Conservation (phyloP, 2,888 invertebrate species). For the Peribatodes rhomboidaria region DNA sequence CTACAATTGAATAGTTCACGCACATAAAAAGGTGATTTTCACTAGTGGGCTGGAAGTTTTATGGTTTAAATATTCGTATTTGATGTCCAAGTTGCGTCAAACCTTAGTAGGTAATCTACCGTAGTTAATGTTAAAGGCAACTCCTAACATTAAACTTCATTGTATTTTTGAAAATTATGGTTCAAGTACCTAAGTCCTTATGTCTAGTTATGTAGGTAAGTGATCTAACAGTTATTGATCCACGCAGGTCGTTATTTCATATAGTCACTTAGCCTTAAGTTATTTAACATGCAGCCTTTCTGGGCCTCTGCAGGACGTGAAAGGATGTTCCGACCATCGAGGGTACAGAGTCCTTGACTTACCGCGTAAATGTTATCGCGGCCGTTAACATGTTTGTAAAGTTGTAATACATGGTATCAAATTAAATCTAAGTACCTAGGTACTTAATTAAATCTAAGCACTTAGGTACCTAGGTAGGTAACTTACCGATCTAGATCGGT, state of each 20-base stretch:
- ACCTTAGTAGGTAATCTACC: too few species aligned
- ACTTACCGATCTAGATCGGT: too few species aligned
- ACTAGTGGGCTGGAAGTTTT: neutral
- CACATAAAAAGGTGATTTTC: slow-evolving; percentile 35
- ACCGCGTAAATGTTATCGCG: slow-evolving; percentile 34
- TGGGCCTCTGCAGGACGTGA: slow-evolving; percentile 61
- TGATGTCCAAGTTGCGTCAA: neutral
- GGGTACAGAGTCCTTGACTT: slow-evolving; percentile 65
- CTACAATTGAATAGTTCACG: slow-evolving; percentile 36
- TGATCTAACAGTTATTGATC: neutral
- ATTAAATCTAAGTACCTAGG: too few species aligned
- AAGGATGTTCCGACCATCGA: slow-evolving; percentile 65
- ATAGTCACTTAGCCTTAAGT: slow-evolving; percentile 14
- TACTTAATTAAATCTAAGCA: too few species aligned
- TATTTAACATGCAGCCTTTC: slow-evolving; percentile 17
- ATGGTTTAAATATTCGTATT: neutral
- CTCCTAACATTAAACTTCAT: too few species aligned
- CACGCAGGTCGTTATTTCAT: slow-evolving; percentile 14
- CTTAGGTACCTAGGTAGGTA: too few species aligned
- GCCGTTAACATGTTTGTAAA: neutral
- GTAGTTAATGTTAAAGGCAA: too few species aligned
- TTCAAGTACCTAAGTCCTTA: too few species aligned
- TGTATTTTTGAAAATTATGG: too few species aligned
- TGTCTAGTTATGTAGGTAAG: too few species aligned
- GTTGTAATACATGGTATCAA: too few species aligned